Percentiles rank a stretch among this genome's conserved stretches.
These are phyloP conservation scores for Clarias gariepinus DNA, from an alignment of 2,113 vertebrate genomes.

Conservation along the genomic window DNA sequence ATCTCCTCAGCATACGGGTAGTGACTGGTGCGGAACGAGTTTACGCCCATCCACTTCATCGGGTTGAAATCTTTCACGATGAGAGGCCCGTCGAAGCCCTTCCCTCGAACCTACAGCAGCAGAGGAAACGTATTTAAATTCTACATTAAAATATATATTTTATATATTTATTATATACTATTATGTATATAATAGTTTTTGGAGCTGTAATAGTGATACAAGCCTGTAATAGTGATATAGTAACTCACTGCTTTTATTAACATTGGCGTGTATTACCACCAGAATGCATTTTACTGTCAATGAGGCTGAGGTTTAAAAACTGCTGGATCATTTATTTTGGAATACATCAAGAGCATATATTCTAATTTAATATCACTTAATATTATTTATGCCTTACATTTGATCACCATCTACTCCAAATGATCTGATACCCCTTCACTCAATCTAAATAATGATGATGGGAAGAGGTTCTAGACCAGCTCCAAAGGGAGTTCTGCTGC, in stretches of 20 bases:
- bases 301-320: background rate
- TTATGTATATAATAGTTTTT: background rate
- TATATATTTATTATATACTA: too few relatives aligned
- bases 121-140: background rate
- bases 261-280: background rate
- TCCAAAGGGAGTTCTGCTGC: conserved; percentile 24
- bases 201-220: too few relatives aligned
- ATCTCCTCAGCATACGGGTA: conserved; percentile 96
- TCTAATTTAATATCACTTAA: background rate
- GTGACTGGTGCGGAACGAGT: conserved; percentile 94
- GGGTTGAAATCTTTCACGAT: conserved; percentile 91
- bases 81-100: conserved; percentile 90
- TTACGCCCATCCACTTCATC: conserved; percentile 91
- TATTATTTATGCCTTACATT: too few relatives aligned
- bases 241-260: background rate
- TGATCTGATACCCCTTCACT: background rate
- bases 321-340: background rate
- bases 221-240: background rate
- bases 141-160: too few relatives aligned
- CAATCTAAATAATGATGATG: background rate
- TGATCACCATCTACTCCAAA: background rate
- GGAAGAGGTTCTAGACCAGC: background rate
- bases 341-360: background rate
- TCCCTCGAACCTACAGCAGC: conserved; percentile 85
- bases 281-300: background rate